Evolutionary conservation across 2,888 invertebrate species (phyloP).

Genomic region (Halocaridina rubra): DNA sequence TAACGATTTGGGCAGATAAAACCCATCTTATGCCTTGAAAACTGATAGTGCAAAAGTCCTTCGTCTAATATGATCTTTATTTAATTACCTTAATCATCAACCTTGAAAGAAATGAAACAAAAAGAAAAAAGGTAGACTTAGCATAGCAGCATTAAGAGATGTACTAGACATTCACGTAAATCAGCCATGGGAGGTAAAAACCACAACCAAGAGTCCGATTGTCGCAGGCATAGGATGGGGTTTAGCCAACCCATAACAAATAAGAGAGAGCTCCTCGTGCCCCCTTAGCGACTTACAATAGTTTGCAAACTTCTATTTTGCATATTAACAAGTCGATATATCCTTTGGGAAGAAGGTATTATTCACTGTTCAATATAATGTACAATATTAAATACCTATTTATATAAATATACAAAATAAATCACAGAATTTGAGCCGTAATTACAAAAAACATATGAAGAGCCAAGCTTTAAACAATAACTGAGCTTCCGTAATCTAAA

Average conservation of each 20-base stretch:
- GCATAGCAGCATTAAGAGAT: too few species aligned
- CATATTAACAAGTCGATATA: slow-evolving; percentile 53
- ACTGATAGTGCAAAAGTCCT: slow-evolving; percentile 36
- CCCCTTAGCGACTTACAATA: slow-evolving; percentile 35
- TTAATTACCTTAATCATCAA: too few species aligned
- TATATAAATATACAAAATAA: slow-evolving; percentile 63
- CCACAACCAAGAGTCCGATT: not conserved
- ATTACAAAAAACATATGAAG: slow-evolving; percentile 60
- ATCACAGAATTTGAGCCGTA: slow-evolving; percentile 63
- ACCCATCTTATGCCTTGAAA: slow-evolving; percentile 38
- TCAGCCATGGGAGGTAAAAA: not conserved
- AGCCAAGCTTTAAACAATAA: slow-evolving; percentile 61
- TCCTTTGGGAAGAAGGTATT: slow-evolving; percentile 41
- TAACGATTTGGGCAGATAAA: slow-evolving; percentile 47
- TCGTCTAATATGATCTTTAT: too few species aligned
- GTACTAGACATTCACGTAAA: too few species aligned
- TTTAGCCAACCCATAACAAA: slow-evolving; percentile 47
- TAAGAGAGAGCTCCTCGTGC: slow-evolving; percentile 40
- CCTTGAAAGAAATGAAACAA: too few species aligned
- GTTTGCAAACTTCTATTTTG: slow-evolving; percentile 53
- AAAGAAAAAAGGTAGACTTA: too few species aligned
- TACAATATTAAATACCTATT: slow-evolving; percentile 54
- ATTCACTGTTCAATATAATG: slow-evolving; percentile 57
- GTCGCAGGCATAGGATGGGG: slow-evolving; percentile 50
- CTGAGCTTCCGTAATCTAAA: slow-evolving; percentile 59